Base-by-base conservation (phyloP, 1,140 invertebrate genomes). In the Nephila pilipes region DNA sequence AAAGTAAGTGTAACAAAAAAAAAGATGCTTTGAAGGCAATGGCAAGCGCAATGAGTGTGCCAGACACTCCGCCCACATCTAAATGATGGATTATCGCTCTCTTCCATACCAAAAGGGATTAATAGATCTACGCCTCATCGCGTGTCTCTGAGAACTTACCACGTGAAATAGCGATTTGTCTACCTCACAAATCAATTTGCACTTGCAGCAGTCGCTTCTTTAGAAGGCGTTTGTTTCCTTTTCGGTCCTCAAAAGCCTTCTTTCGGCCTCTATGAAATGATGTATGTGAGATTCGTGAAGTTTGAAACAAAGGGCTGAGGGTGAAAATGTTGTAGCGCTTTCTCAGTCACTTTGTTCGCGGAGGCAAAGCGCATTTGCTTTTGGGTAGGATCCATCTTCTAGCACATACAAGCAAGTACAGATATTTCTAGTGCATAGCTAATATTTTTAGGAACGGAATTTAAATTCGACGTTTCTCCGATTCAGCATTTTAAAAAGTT, bases 161-260 rank as follows among this genome's bases (percentile, higher is more conserved):
- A 88, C 46, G 36, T 88, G 54, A 88, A 88, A 88, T 63, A 63
- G 65, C 63, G 22, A 88, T 88, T 69, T 88, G 87, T 88, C 87
- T 88, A 75, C 65, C 87, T 69, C 36, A 38, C 65, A 88, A 88
- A 88, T 88, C 87, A 88, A 88, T 88, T 88, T 88, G 36, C 65
- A 88, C 87, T 88, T 38, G 63, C 80, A 32, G 32, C n/a, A 29
- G 69, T 75, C 46, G 46, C 46, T 46, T 46, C 25, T 75, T 75
- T 75, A 25, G n/a, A 18, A 75, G 69, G 69, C 25, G 25, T 75
- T 60, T 75, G 69, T 75, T 80, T 80, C 75, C 75, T 75, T 16
- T 25, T 29, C 3, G 25, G 18, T 16, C 22, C 36, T 46, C 75
- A 38, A 46, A 36, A 80, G 32, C 4, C 22, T 80, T 80, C 63